Evolutionary conservation across 2,888 invertebrate species (phyloP), one percentile per base, ranked within the genome.

Genomic region (Oegoconia quadripuncta): DNA sequence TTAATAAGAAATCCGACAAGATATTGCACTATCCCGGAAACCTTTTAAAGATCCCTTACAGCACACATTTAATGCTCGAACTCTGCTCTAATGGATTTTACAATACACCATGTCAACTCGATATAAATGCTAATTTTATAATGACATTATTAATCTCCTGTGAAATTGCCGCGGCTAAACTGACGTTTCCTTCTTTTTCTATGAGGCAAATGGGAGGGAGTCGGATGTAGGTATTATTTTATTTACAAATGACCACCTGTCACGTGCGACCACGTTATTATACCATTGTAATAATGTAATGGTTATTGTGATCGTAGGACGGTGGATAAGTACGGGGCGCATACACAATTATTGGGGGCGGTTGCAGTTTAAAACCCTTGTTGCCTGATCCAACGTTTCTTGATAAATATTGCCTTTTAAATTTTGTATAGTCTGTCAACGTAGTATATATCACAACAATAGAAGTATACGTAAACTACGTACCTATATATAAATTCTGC

Each of bases 291-390:
- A n/a, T n/a, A n/a, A n/a, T n/a, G n/a, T n/a, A 41, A 37, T 37
- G 27, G 38, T 33, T 30, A 39, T 39, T 33, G 34, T 36, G 35
- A 23, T 14, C 32, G 32, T 32, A 14, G 29, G 26, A 27, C 12
- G 35, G 31, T 17, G 11, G 26, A 40, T 41, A 30, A 35, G 41
- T 9, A 31, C 29, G 38, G 33, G 32, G 40, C 43, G 36, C 45
- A 58, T 69, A 68, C 69, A 70, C 63, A 63, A 72, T 74, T 68
- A 72, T 51, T 42, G 56, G 50, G 65, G 64, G 68, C 62, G 64
- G 67, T 47, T 52, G 51, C 59, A 67, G 52, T 71, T 75, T 70
- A 68, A 73, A 75, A 55, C 64, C 47, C 28, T 53, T 64, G 48
- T 25, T 26, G 47, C 38, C 34, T 44, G 42, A 42, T 54, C 58